Base-by-base conservation (phyloP, 1,140 invertebrate genomes). In the Frieseomelitta varia region DNA sequence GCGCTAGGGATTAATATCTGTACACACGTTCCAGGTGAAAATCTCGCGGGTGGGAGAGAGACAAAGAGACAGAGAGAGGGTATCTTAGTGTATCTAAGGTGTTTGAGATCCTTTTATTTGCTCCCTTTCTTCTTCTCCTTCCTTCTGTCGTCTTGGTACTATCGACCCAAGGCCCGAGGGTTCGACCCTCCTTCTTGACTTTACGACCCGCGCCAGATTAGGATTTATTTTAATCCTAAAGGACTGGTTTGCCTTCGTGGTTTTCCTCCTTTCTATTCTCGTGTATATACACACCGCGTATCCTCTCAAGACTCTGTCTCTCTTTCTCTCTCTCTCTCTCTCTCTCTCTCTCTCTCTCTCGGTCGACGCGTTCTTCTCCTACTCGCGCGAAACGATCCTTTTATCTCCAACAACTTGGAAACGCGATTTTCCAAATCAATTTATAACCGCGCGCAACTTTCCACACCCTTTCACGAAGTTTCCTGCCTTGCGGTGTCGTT, bases 191-290 rank as follows among this genome's bases (percentile, higher is more conserved):
- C 81, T 86, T 90, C 89, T 91, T 89, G 84, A 90, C 91, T 91
- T 90, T 87, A 91, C 88, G 91, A 91, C 84, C 85, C 53, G 53
- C 15, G 69, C 84, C 80, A 91, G 91, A 92, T 92, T 91, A 91
- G 88, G 90, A 92, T 92, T 92, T 92, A 92, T 91, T 91, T 91
- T 92, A 91, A 92, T 91, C 90, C 90, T 90, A 74, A 90, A 91
- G 81, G 84, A 90, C 68, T 86, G 81, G 71, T 47, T 61, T 69
- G 47, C 56, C 75, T 81, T 83, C 53, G 53, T 81, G 47, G 53
- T 80, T 69, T 67, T 47, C 39, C n/a, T 58, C 47, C 68, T 39
- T 72, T 69, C 65, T 21, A 34, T 47, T 56, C 30, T 24, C 61
- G 39, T 77, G 30, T 63, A 77, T 24, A 71, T 67, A 77, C 72